A percentile compares a stretch with the other conserved stretches of the same genome.
These are phyloP conservation scores for Myotis findleyi DNA, from an alignment of 2,797 vertebrate species.

Conservation along the genomic window DNA sequence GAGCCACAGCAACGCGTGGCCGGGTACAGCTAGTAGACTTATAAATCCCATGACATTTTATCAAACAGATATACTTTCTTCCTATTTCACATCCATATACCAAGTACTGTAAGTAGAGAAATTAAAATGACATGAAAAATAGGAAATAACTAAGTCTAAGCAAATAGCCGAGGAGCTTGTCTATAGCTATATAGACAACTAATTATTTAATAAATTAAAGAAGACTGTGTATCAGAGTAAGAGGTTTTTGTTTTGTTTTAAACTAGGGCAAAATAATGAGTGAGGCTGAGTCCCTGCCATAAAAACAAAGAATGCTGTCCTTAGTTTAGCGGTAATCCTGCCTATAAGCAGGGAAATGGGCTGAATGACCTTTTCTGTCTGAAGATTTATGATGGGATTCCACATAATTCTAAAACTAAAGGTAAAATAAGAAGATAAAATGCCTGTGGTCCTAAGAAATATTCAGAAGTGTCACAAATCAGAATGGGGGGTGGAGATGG, in stretches of 20 bases:
- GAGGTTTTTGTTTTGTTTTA: not conserved
- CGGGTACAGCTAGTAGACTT: not conserved
- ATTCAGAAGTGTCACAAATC: conserved; percentile 35
- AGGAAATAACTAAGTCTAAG: conserved; percentile 39
- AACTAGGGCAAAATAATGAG: conserved; percentile 33
- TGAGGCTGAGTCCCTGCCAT: conserved; percentile 5
- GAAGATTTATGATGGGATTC: conserved; percentile 65
- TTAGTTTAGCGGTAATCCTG: conserved; percentile 47
- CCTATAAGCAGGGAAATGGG: conserved; percentile 51
- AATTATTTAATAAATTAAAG: conserved; percentile 54
- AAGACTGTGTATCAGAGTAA: not conserved
- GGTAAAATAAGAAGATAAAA: conserved; percentile 69
- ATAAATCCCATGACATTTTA: conserved; percentile 15
- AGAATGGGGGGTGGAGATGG: not conserved
- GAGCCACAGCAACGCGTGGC: too few species aligned
- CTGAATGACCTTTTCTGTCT: conserved; percentile 69
- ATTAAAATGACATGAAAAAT: conserved; percentile 45
- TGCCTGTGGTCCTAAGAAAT: not conserved
- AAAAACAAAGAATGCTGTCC: conserved; percentile 52
- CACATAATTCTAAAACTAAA: conserved; percentile 63
- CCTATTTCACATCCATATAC: conserved; percentile 13
- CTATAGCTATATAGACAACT: conserved; percentile 4
- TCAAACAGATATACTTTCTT: conserved; percentile 46
- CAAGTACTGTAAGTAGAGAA: conserved; percentile 26
- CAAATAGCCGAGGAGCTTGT: conserved; percentile 28